Evolutionary conservation across 2,797 vertebrate species (phyloP), one percentile per base, ranked within the genome.

Genomic region (Notolepis coatsorum): DNA sequence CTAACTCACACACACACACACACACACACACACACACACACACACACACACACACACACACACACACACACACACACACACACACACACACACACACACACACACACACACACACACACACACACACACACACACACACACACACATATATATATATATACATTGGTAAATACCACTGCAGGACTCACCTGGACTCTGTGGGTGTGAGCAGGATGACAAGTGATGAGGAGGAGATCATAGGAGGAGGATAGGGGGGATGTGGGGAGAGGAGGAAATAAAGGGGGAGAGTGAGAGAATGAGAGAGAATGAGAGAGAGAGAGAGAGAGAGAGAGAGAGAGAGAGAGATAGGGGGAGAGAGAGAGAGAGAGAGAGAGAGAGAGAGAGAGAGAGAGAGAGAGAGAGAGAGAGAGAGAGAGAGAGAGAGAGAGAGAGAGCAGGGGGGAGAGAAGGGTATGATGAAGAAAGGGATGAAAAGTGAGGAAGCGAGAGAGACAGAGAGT

Each of bases 131-230:
- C 10, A 13, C 10, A 3, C 31, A 6, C 12, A 2, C 10, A 3
- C 33, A 37, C 12, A 18, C 33, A 38, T n/a, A 27, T 3, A 4
- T 7, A 20, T 20, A 23, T 10, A 31, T 10, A 31, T 10, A 31
- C 30, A 31, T 10, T 7, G 6, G 10, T 28, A 66, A 48, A 51
- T 42, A 61, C 41, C 73, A 56, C 77, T 53, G 9, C 2, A 66
- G 61, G 51, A 72, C 70, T 71, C 63, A 77, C 71, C 65, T 81
- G 61, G 42, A 66, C 60, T 58, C 56, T 37, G 45, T 33, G 58
- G 56, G 57, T n/a, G 45, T 69, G 73, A 68, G 33, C 41, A 64
- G 62, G 73, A 79, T 61, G 49, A 60, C 33, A 42, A 35, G n/a
- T 18, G 52, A 73, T 5, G 37, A 49, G 5, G 8, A 43, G 9